Percentiles rank a stretch among this genome's conserved stretches.
These are phyloP conservation scores for Ptychodera flava DNA, from an alignment of 35 echinoderm and acorn worm species.

Conservation along the genomic window DNA sequence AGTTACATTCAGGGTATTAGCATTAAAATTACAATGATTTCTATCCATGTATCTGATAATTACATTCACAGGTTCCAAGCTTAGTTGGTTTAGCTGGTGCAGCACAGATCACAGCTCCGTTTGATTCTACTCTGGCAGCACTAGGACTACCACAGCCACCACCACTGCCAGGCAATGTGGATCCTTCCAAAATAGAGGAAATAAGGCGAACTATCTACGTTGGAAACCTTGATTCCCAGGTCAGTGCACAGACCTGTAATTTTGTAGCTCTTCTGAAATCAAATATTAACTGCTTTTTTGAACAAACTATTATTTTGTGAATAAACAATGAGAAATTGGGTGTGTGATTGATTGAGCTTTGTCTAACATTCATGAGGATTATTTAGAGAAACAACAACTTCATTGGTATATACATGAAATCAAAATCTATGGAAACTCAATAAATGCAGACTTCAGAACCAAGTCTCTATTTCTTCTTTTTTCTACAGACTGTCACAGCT, in stretches of 20 bases:
- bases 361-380: too few species aligned
- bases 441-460: neutral
- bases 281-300: too few species aligned
- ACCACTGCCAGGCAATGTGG: slow-evolving; percentile 81
- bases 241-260: slow-evolving; percentile 42
- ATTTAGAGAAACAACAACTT: neutral
- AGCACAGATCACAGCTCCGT: neutral
- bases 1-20: slow-evolving; percentile 62
- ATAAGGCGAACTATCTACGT: slow-evolving; percentile 92
- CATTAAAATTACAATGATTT: slow-evolving; percentile 62
- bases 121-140: slow-evolving; percentile 70
- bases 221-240: slow-evolving; percentile 87
- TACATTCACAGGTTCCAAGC: slow-evolving; percentile 31
- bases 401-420: neutral
- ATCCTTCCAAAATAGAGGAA: slow-evolving; percentile 93
- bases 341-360: too few species aligned
- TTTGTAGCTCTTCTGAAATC: neutral
- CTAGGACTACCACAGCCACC: slow-evolving; percentile 78
- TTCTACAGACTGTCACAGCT: slow-evolving; percentile 79
- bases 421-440: neutral
- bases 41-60: slow-evolving; percentile 74
- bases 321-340: too few species aligned
- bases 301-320: too few species aligned
- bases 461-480: neutral
- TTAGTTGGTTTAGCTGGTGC: neutral